A percentile compares a stretch with the other conserved stretches of the same genome.
Conservation (phyloP, 2,113 vertebrate species). For the Peromyscus maniculatus region DNA sequence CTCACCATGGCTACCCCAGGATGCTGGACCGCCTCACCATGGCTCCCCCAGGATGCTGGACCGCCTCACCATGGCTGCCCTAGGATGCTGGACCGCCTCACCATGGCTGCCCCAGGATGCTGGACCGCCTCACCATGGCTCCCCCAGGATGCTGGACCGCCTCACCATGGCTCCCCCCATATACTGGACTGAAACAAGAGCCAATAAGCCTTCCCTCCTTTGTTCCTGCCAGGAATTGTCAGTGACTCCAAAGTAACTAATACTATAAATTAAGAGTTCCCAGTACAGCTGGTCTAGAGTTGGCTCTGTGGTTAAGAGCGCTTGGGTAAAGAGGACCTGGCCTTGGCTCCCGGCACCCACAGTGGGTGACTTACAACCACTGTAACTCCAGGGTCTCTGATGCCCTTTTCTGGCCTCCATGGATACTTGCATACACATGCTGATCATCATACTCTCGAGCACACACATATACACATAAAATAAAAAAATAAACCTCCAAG, state of each 20-base stretch:
- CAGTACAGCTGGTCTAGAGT: not conserved
- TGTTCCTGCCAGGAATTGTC: not conserved
- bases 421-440: not conserved
- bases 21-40: not conserved
- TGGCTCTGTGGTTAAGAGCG: not conserved
- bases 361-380: not conserved
- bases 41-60: not conserved
- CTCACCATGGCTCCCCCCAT: not conserved
- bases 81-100: not conserved
- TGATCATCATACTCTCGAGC: not conserved
- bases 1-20: too few relatives aligned
- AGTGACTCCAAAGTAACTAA: not conserved
- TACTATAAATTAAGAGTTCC: not conserved
- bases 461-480: not conserved
- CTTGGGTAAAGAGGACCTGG: not conserved
- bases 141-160: not conserved
- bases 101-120: not conserved
- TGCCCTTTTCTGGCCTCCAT: not conserved
- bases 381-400: not conserved
- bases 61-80: not conserved
- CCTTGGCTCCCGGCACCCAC: not conserved
- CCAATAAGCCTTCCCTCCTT: not conserved
- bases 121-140: not conserved
- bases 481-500: not conserved
- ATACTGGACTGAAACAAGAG: not conserved